A percentile compares a stretch with the other conserved stretches of the same genome.
Evolutionary conservation across 2,888 invertebrate species (phyloP).

Genomic region (Idaea aversata): DNA sequence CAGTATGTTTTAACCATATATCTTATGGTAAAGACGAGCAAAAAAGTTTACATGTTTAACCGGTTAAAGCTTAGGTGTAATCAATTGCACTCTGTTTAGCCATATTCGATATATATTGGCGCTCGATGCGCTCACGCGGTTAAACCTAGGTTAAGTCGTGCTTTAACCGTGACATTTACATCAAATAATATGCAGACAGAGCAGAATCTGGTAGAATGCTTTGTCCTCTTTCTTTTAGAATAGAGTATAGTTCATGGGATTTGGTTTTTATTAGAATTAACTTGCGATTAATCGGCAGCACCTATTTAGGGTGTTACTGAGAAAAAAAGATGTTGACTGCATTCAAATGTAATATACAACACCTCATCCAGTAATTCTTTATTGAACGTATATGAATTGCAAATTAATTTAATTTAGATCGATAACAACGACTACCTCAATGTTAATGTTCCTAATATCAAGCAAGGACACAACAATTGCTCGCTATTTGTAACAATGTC

Average conservation of each 20-base stretch:
- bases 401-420: conserved; percentile 16
- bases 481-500: conserved; percentile 15
- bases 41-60: too few relatives aligned
- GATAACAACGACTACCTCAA: conserved; percentile 22
- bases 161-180: background rate
- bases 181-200: background rate
- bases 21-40: too few relatives aligned
- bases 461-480: conserved; percentile 27
- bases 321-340: conserved; percentile 1
- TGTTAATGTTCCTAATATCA: conserved; percentile 27
- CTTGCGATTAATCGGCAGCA: background rate
- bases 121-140: too few relatives aligned
- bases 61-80: too few relatives aligned
- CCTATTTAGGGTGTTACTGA: background rate
- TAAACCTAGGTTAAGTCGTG: too few relatives aligned
- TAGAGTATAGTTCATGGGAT: background rate
- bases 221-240: background rate
- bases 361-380: background rate
- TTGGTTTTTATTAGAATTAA: too few relatives aligned
- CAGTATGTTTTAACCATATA: too few relatives aligned
- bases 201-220: background rate
- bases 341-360: background rate
- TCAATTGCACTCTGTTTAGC: too few relatives aligned
- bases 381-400: conserved; percentile 5
- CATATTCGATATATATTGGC: too few relatives aligned